A percentile compares a stretch with the other conserved stretches of the same genome.
Conservation (phyloP, 1,140 invertebrate genomes). For the Tetraneura akinire region DNA sequence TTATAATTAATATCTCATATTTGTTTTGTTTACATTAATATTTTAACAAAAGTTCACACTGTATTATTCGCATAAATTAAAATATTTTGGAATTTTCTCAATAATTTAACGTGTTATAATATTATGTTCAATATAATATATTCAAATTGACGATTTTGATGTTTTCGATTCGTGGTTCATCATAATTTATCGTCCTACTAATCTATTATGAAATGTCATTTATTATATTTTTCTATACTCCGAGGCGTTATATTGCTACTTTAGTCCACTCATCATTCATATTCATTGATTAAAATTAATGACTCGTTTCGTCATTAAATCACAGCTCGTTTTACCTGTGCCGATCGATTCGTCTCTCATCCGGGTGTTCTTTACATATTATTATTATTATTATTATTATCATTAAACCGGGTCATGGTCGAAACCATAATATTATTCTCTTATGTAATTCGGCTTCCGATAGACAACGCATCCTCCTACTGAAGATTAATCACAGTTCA, state of each 20-base stretch:
- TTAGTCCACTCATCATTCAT: not conserved
- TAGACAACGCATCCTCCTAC: not conserved
- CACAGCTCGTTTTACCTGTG: constrained; percentile 5
- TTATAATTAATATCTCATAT: too few species aligned
- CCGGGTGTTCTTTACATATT: constrained; percentile 18
- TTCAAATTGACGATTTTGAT: too few species aligned
- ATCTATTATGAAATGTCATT: not conserved
- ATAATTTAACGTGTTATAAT: too few species aligned
- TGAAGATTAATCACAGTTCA: not conserved
- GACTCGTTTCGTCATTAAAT: constrained; percentile 26
- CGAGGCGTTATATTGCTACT: too few species aligned
- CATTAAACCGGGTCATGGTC: constrained; percentile 27
- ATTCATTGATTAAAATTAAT: constrained; percentile 4
- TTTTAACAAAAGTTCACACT: too few species aligned
- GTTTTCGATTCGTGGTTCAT: not conserved
- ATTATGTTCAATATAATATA: too few species aligned
- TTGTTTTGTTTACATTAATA: too few species aligned
- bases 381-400: constrained; percentile 1
- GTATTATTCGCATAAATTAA: too few species aligned
- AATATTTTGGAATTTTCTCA: too few species aligned
- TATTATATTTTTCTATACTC: not conserved
- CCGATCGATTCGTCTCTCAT: constrained; percentile 36
- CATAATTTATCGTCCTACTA: not conserved
- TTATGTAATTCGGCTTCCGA: constrained; percentile 11
- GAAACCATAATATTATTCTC: not conserved